Percentiles rank a stretch among this genome's conserved stretches.
These are phyloP conservation scores for Leucophenga montana DNA, from an alignment of 2,888 invertebrate species.

Conservation along the genomic window DNA sequence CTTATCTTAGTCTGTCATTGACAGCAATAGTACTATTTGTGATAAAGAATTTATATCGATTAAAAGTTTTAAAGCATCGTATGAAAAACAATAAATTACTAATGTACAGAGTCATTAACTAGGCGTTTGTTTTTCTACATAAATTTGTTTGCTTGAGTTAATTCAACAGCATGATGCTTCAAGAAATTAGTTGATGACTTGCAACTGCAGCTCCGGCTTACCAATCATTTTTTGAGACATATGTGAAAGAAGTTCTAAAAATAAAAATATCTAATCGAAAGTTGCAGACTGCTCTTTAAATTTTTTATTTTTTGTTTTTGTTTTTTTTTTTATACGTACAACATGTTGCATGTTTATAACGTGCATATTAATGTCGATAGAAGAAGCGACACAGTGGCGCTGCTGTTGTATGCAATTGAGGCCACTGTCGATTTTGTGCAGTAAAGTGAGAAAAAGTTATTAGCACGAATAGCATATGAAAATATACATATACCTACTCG, in stretches of 20 bases:
- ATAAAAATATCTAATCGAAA: conserved; percentile 30
- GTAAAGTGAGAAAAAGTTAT: background rate
- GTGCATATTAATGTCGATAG: background rate
- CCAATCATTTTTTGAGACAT: background rate
- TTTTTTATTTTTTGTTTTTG: no score
- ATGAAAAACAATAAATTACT: background rate
- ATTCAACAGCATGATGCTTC: conserved; percentile 18
- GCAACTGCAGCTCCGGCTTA: conserved; percentile 5
- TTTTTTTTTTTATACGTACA: background rate
- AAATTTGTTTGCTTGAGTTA: background rate
- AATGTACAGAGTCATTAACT: background rate
- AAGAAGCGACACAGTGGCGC: background rate
- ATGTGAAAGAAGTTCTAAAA: conserved; percentile 16
- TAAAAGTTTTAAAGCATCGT: no score
- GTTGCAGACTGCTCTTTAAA: conserved; percentile 1
- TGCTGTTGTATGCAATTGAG: conserved; percentile 5
- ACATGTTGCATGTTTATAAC: background rate
- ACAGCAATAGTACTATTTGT: no score
- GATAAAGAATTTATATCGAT: no score
- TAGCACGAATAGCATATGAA: background rate
- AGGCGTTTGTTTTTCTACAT: background rate
- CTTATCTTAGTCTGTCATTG: no score
- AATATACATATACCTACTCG: background rate
- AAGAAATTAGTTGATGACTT: conserved; percentile 29
- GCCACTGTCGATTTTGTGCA: conserved; percentile 14